Evolutionary conservation across 2,888 invertebrate genomes (phyloP).

Genomic region (Ectobius pallidus): DNA sequence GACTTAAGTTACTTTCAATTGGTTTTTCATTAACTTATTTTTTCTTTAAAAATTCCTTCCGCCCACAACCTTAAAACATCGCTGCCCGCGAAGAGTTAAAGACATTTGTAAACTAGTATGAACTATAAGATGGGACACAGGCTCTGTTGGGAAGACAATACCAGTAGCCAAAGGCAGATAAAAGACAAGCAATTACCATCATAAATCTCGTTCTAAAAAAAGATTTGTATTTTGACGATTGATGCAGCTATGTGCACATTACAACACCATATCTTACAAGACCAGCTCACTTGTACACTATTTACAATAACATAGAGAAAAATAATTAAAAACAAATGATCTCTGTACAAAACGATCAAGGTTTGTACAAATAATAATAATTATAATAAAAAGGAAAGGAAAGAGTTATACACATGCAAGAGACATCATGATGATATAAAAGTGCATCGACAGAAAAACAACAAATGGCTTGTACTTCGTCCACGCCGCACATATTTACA

Average conservation of each 20-base stretch:
- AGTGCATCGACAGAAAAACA: constrained; percentile 42
- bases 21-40: too few relatives aligned
- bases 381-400: background rate
- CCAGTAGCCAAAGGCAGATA: too few relatives aligned
- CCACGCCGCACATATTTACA: constrained; percentile 1
- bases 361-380: constrained; percentile 46
- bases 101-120: too few relatives aligned
- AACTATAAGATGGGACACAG: too few relatives aligned
- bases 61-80: too few relatives aligned
- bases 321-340: constrained; percentile 48
- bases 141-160: too few relatives aligned
- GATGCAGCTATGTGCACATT: constrained; percentile 62
- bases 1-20: too few relatives aligned
- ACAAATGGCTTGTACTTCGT: constrained; percentile 40
- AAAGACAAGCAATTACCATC: background rate
- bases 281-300: constrained; percentile 58
- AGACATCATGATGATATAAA: constrained; percentile 34
- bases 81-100: too few relatives aligned
- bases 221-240: constrained; percentile 45
- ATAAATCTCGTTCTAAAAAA: constrained; percentile 42
- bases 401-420: constrained; percentile 14
- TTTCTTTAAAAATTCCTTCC: too few relatives aligned
- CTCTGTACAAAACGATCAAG: constrained; percentile 49
- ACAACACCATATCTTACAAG: constrained; percentile 63
- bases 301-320: constrained; percentile 47